A percentile compares a stretch with the other conserved stretches of the same genome.
These are phyloP conservation scores for Drosophila seguyi DNA, from an alignment of 1,140 invertebrate genomes.

Conservation along the genomic window DNA sequence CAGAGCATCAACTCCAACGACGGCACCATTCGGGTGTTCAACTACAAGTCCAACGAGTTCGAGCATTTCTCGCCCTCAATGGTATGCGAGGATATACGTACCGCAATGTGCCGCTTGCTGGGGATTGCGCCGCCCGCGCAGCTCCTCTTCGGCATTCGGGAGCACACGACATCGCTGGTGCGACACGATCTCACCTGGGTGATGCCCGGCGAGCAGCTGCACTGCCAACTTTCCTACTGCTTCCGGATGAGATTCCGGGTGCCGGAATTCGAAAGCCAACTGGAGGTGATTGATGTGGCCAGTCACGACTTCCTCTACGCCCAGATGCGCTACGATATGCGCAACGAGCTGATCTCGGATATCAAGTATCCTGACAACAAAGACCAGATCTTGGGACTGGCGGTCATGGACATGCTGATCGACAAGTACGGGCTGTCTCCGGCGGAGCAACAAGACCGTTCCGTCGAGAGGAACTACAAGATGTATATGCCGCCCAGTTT, in stretches of 20 bases:
- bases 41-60: conserved; percentile 17
- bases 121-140: conserved; percentile 91
- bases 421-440: conserved; percentile 90
- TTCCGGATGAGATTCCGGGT: conserved; percentile 92
- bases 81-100: conserved; percentile 89
- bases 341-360: conserved; percentile 91
- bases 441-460: conserved; percentile 86
- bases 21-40: conserved; percentile 50
- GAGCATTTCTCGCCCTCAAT: conserved; percentile 29
- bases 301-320: conserved; percentile 94
- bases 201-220: conserved; percentile 86
- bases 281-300: conserved; percentile 89
- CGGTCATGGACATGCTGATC: conserved; percentile 93
- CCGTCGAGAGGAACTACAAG: conserved; percentile 91
- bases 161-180: conserved; percentile 33
- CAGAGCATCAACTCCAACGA: conserved; percentile 55
- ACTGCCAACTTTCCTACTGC: conserved; percentile 88
- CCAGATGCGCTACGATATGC: conserved; percentile 92
- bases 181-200: conserved; percentile 81
- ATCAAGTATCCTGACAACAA: conserved; percentile 91
- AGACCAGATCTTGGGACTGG: conserved; percentile 91
- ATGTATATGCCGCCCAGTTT: conserved; percentile 93
- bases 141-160: conserved; percentile 90
- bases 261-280: conserved; percentile 86
- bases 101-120: conserved; percentile 89